Percentiles rank a stretch among this genome's conserved stretches.
Conservation (phyloP, 1,140 invertebrate species). For the Temnothorax nylanderi region DNA sequence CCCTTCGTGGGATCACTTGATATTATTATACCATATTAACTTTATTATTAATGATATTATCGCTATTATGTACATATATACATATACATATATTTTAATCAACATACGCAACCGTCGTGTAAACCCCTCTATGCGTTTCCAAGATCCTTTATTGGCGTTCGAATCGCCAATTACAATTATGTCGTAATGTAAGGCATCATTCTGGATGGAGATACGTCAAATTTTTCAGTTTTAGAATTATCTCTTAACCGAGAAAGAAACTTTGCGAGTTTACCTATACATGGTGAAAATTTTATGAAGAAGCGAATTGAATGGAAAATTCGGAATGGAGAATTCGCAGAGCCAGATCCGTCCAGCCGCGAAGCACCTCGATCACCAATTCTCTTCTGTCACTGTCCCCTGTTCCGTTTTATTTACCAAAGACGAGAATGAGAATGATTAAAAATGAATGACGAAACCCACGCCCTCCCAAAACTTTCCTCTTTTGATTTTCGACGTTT, state of each 20-base stretch:
- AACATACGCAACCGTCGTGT: constrained; percentile 19
- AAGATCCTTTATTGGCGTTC: not conserved
- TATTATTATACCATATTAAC: constrained; percentile 32
- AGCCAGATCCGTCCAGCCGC: not conserved
- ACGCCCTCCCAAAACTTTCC: not conserved
- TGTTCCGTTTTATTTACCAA: not conserved
- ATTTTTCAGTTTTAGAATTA: not conserved
- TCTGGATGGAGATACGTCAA: not conserved
- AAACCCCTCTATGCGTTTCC: not conserved
- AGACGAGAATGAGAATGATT: not conserved
- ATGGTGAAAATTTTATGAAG: not conserved
- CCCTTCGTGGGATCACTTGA: constrained; percentile 10
- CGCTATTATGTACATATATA: constrained; percentile 38
- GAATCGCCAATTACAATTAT: not conserved
- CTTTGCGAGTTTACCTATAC: not conserved
- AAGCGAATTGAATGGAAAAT: not conserved
- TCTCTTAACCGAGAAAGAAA: no score
- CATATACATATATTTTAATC: constrained; percentile 63
- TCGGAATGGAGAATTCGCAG: not conserved
- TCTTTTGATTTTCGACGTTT: not conserved
- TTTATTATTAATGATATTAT: constrained; percentile 52
- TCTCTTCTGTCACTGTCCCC: not conserved
- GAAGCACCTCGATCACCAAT: not conserved
- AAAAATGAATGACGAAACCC: not conserved
- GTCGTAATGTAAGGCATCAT: not conserved